phyloP scores from a whole-genome alignment of 2,888 invertebrate species.

The Pyrochroa serraticornis region DNA sequence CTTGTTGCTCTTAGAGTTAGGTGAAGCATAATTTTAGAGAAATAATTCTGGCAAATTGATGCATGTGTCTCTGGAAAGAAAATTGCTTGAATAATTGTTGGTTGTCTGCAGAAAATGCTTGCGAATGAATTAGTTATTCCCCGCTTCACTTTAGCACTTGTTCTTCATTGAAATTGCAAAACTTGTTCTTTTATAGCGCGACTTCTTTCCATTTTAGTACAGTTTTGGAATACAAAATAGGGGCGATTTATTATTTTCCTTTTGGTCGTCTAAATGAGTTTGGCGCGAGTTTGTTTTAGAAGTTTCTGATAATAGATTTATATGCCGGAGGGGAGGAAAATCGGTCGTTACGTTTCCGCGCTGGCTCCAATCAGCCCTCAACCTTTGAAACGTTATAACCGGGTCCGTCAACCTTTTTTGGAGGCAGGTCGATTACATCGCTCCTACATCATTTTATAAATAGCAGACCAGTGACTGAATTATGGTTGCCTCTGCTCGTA shows the following conservation, averaged over 20 bases:
- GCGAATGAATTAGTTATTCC: constrained; percentile 12
- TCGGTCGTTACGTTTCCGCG: background rate
- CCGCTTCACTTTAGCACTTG: constrained; percentile 24
- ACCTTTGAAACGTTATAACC: background rate
- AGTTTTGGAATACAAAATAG: constrained; percentile 31
- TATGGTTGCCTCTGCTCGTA: constrained; percentile 1
- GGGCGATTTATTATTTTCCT: constrained; percentile 28
- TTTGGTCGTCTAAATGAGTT: constrained; percentile 25
- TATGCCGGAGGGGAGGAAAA: no score
- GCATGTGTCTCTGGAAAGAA: background rate
- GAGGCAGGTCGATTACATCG: background rate
- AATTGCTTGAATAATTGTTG: background rate
- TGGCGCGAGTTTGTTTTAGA: background rate
- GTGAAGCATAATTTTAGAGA: no score
- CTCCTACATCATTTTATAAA: constrained; percentile 2
- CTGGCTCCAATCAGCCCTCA: background rate
- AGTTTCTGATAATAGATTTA: background rate
- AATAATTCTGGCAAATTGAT: no score
- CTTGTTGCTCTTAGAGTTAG: no score
- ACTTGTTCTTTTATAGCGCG: constrained; percentile 32
- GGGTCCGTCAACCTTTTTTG: background rate
- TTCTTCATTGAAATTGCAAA: constrained; percentile 33
- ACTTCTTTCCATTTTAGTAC: constrained; percentile 30
- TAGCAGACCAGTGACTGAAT: constrained; percentile 9
- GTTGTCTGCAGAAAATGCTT: background rate